phyloP scores from a whole-genome alignment of 2,113 vertebrate species.

The Toxotes jaculatrix region DNA sequence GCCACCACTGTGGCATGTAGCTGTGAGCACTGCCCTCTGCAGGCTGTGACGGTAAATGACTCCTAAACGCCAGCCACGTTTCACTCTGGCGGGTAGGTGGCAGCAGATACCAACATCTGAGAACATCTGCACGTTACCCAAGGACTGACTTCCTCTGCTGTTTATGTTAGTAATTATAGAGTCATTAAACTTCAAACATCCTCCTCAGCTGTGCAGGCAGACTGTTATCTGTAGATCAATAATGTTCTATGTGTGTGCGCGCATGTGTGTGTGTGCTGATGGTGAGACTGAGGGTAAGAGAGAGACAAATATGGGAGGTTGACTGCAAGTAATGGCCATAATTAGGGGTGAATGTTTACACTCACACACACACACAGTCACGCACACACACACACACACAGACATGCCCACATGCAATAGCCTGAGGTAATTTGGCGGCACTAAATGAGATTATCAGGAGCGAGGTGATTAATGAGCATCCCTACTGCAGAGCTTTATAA shows the following conservation, averaged over 20 bases:
- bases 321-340: conserved; percentile 70
- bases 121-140: background rate
- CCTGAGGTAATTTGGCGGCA: conserved; percentile 76
- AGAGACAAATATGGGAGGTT: conserved; percentile 40
- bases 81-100: conserved; percentile 50
- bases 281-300: conserved; percentile 29
- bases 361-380: conserved; percentile 40
- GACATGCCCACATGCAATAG: conserved; percentile 41
- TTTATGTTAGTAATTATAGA: conserved; percentile 62
- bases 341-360: conserved; percentile 71
- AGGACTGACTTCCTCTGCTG: conserved; percentile 19
- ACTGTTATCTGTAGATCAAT: conserved; percentile 67
- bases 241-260: conserved; percentile 7
- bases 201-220: conserved; percentile 50
- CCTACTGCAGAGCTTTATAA: conserved; percentile 67
- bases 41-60: background rate
- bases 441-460: conserved; percentile 78
- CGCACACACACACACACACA: conserved; percentile 31
- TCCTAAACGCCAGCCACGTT: background rate
- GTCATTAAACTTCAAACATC: conserved; percentile 65
- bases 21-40: conserved; percentile 45
- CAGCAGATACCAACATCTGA: conserved; percentile 68
- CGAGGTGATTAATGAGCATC: conserved; percentile 77
- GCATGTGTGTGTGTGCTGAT: conserved; percentile 17
- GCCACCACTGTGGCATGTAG: background rate